Conservation (phyloP, 2,113 vertebrate genomes). For the Acrocephalus kingi region DNA sequence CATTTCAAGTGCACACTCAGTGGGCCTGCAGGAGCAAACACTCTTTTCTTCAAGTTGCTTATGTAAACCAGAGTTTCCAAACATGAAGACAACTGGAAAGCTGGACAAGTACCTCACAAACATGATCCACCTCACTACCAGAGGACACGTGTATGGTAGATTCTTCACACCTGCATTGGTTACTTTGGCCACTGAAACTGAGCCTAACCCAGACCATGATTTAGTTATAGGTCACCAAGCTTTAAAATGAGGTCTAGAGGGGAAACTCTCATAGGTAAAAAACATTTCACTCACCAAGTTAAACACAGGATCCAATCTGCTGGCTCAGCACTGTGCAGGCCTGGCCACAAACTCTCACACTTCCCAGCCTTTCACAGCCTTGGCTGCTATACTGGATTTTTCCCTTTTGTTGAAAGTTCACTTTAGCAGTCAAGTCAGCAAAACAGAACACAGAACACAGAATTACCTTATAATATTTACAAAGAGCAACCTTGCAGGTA, state of each 20-base stretch:
- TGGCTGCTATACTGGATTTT: neutral
- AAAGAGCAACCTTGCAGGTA: neutral
- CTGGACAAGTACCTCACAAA: neutral
- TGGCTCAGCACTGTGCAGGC: neutral
- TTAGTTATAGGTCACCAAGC: neutral
- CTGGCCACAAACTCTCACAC: neutral
- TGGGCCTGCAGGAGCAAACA: neutral
- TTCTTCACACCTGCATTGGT: neutral
- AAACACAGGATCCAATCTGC: neutral
- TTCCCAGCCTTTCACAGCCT: neutral
- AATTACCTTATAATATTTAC: neutral
- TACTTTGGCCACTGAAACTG: neutral
- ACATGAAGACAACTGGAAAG: neutral
- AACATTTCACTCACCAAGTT: neutral
- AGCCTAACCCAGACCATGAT: neutral
- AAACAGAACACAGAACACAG: neutral
- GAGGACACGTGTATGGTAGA: fast-evolving
- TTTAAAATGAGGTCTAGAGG: neutral
- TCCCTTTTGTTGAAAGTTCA: neutral
- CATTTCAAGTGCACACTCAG: neutral
- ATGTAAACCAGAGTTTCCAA: neutral
- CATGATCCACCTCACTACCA: neutral
- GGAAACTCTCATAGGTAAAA: neutral
- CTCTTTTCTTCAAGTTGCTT: neutral
- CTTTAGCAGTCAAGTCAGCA: neutral